Base-by-base conservation (phyloP, 2,888 invertebrate genomes). In the Lochmaea crataegi region DNA sequence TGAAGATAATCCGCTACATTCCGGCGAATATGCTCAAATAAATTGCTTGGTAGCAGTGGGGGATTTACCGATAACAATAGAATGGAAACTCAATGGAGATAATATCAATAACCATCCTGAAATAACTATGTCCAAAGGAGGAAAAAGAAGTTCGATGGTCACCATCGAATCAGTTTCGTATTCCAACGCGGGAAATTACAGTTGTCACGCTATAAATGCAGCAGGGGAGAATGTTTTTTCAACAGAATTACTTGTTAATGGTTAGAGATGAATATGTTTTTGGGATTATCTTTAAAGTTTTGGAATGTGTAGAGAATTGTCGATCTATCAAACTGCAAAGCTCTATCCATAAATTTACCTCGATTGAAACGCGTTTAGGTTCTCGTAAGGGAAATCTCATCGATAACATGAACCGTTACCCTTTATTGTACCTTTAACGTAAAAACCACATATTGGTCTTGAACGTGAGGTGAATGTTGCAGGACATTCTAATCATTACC, bases 81-180 rank as follows among this genome's bases (percentile, higher is more conserved):
- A 89, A 67, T 94, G 94, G 94, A 91, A 90, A 71, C 92, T 94
- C 86, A 92, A 93, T 88, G 91, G 91, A 76, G 89, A 89, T 83
- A 88, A 88, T 73, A 86, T 91, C 81, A 89, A 89, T 79, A 87
- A 87, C 71, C 89, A 88, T 79, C 87, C 88, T 79, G 90, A 89
- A 83, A 89, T 91, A 81, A 87, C 87, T 56, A 89, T 89, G 67
- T 87, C 88, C 80, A 88, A 89, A 80, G 84, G 89, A 78, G 89
- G 90, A 76, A 87, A 88, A 68, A 90, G 92, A 80, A 91, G 91
- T 81, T 92, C 91, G 79, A 89, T 91, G 82, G 89, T 94, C 79
- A 91, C 91, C 82, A 92, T 93, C 85, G 90, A 91, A 84, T 89
- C 90, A 67, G 91, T 93, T 83, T 90, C 90, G 83, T 90, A 91